Evolutionary conservation across 2,797 vertebrate genomes (phyloP).

Genomic region (Zalophus californianus): DNA sequence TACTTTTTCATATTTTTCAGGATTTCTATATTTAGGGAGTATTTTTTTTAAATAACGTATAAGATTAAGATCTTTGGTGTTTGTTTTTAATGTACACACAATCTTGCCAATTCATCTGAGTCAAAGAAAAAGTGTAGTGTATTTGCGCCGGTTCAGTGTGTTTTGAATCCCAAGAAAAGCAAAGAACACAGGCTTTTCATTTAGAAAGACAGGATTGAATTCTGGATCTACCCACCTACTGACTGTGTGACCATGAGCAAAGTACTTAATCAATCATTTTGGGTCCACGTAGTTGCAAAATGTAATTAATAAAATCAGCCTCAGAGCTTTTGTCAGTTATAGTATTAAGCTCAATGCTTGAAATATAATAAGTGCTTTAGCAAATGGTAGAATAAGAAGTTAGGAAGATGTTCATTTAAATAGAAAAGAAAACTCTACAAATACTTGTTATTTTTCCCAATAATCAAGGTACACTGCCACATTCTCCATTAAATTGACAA

Average conservation of each 20-base stretch:
- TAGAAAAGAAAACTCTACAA: neutral
- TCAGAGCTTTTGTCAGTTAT: neutral
- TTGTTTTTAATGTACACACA: neutral
- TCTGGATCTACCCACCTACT: neutral
- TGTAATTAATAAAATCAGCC: neutral
- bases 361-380: neutral
- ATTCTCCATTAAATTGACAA: neutral
- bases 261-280: neutral
- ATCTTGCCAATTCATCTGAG: neutral
- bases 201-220: neutral
- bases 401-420: slow-evolving; percentile 12
- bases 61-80: neutral
- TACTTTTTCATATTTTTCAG: neutral
- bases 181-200: neutral
- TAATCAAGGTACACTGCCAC: neutral
- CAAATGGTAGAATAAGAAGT: neutral
- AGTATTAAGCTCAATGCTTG: neutral
- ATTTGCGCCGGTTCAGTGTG: neutral
- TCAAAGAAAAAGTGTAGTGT: neutral
- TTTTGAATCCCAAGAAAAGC: neutral
- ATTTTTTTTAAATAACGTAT: neutral
- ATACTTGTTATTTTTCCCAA: neutral
- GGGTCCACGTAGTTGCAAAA: neutral
- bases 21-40: neutral
- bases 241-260: neutral